Evolutionary conservation across 2,888 invertebrate species (phyloP).

Genomic region (Hirtodrosophila trivittata): DNA sequence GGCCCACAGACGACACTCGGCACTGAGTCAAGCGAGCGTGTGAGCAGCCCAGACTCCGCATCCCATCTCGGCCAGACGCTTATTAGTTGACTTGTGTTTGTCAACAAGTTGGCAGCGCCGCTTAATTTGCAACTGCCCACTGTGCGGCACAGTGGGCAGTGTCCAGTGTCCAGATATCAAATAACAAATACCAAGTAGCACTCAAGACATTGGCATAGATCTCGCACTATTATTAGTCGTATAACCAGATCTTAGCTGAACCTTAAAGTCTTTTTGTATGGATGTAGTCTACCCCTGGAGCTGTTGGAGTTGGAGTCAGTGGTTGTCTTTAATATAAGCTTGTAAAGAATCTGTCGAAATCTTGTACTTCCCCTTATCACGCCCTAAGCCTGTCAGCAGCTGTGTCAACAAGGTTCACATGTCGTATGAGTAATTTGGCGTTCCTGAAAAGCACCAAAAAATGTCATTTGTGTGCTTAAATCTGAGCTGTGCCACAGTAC

Average conservation of each 20-base stretch:
- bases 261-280: not conserved
- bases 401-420: conserved; percentile 47
- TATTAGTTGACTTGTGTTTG: conserved; percentile 56
- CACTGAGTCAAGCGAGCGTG: conserved; percentile 50
- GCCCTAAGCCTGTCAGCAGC: conserved; percentile 48
- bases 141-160: conserved; percentile 16
- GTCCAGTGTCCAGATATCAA: conserved; percentile 21
- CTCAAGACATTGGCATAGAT: conserved; percentile 33
- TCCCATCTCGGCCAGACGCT: conserved; percentile 7
- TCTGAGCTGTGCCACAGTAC: conserved; percentile 1
- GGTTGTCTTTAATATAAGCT: conserved; percentile 3
- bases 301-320: too few relatives aligned
- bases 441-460: conserved; percentile 61
- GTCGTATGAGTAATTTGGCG: conserved; percentile 69
- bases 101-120: conserved; percentile 66
- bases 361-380: conserved; percentile 12
- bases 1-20: not conserved
- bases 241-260: too few relatives aligned
- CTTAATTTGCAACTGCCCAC: conserved; percentile 53
- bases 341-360: conserved; percentile 16
- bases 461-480: conserved; percentile 10
- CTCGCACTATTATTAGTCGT: conserved; percentile 5
- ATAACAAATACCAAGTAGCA: conserved; percentile 38
- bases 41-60: conserved; percentile 28
- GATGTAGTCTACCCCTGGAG: too few relatives aligned